Conservation (phyloP, 2,888 invertebrate genomes). For the Unio delphinus region DNA sequence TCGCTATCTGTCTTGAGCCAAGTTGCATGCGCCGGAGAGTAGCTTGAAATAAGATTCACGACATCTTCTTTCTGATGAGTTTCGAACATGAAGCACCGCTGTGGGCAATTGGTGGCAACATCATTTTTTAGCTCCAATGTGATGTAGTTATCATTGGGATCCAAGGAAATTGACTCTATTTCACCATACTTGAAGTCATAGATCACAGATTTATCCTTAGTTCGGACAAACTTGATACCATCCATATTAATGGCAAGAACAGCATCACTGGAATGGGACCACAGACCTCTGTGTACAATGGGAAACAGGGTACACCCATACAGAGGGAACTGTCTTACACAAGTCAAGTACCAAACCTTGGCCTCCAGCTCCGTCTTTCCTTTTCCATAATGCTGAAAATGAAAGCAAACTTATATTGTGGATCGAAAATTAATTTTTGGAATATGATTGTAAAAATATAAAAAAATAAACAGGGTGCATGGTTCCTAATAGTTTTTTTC, state of each 20-base stretch:
- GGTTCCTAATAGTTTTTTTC: background rate
- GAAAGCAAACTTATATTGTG: slow-evolving; percentile 8
- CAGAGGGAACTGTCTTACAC: slow-evolving; percentile 96
- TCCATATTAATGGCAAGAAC: slow-evolving; percentile 91
- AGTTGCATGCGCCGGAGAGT: slow-evolving; percentile 86
- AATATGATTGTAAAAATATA: background rate
- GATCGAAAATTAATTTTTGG: background rate
- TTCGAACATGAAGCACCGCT: slow-evolving; percentile 85
- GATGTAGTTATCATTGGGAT: slow-evolving; percentile 92
- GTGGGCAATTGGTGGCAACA: slow-evolving; percentile 47
- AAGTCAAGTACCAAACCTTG: slow-evolving; percentile 92
- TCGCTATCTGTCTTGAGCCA: slow-evolving; percentile 69
- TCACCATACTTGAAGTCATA: slow-evolving; percentile 92
- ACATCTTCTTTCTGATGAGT: slow-evolving; percentile 92
- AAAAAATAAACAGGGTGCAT: background rate
- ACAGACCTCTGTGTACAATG: slow-evolving; percentile 93
- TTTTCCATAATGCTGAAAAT: slow-evolving; percentile 80
- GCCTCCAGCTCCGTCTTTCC: slow-evolving; percentile 92
- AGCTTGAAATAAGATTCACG: slow-evolving; percentile 91
- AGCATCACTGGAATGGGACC: slow-evolving; percentile 84
- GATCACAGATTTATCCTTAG: slow-evolving; percentile 91
- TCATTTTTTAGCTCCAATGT: slow-evolving; percentile 89
- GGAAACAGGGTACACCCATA: slow-evolving; percentile 90
- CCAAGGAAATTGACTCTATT: slow-evolving; percentile 91
- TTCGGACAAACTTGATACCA: slow-evolving; percentile 90